Percentiles rank a stretch among this genome's conserved stretches.
phyloP scores from a whole-genome alignment of 2,888 invertebrate species.

The Anorthoa munda region DNA sequence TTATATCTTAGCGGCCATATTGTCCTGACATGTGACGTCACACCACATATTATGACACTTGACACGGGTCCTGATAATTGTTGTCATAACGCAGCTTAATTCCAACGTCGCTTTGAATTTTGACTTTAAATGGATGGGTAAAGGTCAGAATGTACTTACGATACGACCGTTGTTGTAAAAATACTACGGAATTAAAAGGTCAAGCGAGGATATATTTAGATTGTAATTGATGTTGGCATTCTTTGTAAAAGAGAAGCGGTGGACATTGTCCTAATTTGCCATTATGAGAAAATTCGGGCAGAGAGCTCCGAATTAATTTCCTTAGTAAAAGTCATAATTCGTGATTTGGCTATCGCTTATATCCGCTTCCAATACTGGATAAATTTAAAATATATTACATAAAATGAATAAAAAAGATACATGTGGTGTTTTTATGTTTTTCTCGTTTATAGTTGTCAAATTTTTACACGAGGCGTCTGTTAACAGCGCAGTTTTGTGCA shows the following conservation, averaged over 20 bases:
- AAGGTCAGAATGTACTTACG: conserved; percentile 29
- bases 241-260: not conserved
- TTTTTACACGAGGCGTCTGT: too few relatives aligned
- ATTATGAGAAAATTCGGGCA: too few relatives aligned
- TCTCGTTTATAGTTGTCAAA: too few relatives aligned
- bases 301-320: too few relatives aligned
- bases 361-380: too few relatives aligned
- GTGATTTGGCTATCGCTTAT: too few relatives aligned
- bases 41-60: conserved; percentile 17
- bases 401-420: too few relatives aligned
- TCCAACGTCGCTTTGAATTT: conserved; percentile 34
- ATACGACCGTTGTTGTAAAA: conserved; percentile 4
- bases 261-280: not conserved
- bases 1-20: conserved; percentile 38
- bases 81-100: conserved; percentile 41
- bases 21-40: conserved; percentile 38
- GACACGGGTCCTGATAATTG: conserved; percentile 54
- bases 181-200: conserved; percentile 28
- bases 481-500: too few relatives aligned
- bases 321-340: too few relatives aligned
- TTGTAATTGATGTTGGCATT: not conserved
- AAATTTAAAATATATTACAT: too few relatives aligned
- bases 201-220: conserved; percentile 1
- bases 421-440: too few relatives aligned
- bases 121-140: conserved; percentile 18